Evolutionary conservation across 2,113 vertebrate genomes (phyloP).

Genomic region (Gambusia affinis): DNA sequence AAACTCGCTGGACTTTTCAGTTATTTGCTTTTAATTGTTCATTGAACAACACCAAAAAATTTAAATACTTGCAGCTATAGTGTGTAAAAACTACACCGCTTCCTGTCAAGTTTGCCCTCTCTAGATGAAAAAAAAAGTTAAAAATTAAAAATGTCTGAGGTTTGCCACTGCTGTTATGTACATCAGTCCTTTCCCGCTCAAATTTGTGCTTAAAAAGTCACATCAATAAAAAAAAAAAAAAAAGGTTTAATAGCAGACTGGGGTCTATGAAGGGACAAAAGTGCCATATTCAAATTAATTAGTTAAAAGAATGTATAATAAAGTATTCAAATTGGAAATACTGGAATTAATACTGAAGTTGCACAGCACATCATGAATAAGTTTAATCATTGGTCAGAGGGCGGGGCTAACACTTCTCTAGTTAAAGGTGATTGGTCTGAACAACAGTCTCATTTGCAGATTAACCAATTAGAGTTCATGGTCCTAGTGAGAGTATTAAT

Average conservation of each 20-base stretch:
- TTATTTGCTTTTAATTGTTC: background rate
- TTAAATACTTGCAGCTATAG: background rate
- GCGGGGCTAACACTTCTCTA: background rate
- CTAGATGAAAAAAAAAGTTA: slow-evolving; percentile 17
- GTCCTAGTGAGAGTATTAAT: background rate
- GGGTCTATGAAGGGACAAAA: background rate
- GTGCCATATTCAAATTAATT: background rate
- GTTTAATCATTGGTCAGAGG: background rate
- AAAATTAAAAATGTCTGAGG: slow-evolving; percentile 9
- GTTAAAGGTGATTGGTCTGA: background rate
- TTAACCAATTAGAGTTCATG: background rate
- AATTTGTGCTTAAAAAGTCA: slow-evolving; percentile 32
- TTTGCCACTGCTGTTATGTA: slow-evolving; percentile 22
- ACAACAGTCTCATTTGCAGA: background rate
- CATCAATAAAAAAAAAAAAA: background rate
- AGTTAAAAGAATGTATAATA: background rate
- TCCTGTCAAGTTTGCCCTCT: background rate
- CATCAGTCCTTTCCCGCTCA: slow-evolving; percentile 5
- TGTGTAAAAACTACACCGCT: slow-evolving; percentile 3
- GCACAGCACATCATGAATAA: too few species aligned
- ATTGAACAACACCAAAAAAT: background rate
- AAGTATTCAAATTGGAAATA: background rate
- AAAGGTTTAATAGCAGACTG: slow-evolving; percentile 23
- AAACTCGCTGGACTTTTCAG: background rate
- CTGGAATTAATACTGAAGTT: too few species aligned